phyloP scores from a whole-genome alignment of 2,113 vertebrate genomes.

The Megalops atlanticus region DNA sequence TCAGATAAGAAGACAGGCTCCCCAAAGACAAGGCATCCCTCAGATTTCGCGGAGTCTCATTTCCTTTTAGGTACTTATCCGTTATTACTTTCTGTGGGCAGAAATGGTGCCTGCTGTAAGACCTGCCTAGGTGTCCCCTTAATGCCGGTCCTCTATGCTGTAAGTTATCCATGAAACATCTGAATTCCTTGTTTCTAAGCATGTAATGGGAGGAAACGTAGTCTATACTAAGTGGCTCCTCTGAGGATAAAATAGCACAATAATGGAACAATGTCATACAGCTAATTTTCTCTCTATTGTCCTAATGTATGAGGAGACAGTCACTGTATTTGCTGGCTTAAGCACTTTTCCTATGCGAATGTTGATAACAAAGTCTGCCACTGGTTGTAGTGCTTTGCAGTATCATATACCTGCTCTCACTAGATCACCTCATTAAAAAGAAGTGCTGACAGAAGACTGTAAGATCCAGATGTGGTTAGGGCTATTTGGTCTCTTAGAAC shows the following conservation, averaged over 20 bases:
- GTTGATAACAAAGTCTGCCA: not conserved
- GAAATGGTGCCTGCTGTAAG: not conserved
- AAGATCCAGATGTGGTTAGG: not conserved
- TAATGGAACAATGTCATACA: not conserved
- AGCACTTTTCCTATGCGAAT: slow-evolving; percentile 18
- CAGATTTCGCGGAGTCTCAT: not conserved
- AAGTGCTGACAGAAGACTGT: slow-evolving; percentile 19
- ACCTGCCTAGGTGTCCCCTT: not conserved
- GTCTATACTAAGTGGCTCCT: not conserved
- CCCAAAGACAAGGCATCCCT: too few species aligned
- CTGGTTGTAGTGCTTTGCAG: slow-evolving; percentile 30
- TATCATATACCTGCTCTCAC: slow-evolving; percentile 43
- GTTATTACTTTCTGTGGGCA: not conserved
- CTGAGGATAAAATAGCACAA: not conserved
- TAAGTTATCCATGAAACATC: not conserved
- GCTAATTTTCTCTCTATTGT: not conserved
- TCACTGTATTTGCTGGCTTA: slow-evolving; percentile 32
- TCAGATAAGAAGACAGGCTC: too few species aligned
- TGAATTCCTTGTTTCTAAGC: not conserved
- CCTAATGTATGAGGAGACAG: not conserved
- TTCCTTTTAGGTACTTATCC: not conserved
- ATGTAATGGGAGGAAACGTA: not conserved
- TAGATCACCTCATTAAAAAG: slow-evolving; percentile 31
- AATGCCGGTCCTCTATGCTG: not conserved
- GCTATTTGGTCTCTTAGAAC: not conserved